Evolutionary conservation across 2,797 vertebrate genomes (phyloP).

Genomic region (Moxostoma hubbsi): DNA sequence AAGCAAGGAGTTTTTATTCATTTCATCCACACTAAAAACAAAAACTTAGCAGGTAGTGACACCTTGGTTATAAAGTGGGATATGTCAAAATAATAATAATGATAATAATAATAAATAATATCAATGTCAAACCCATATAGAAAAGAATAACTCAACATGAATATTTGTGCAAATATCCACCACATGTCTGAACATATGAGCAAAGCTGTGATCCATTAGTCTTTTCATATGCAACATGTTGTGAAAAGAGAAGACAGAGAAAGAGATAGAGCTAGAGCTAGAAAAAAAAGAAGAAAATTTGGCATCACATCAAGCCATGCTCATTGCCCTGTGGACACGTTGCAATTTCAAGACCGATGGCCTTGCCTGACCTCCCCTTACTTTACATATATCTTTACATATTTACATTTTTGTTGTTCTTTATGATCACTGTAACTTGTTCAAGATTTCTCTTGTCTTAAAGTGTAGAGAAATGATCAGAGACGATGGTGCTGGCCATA

Average conservation of each 20-base stretch:
- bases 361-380: slow-evolving; percentile 67
- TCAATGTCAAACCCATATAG: too few relatives aligned
- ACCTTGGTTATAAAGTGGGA: neutral
- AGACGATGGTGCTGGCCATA: slow-evolving; percentile 46
- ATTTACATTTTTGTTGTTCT: slow-evolving; percentile 8
- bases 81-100: too few relatives aligned
- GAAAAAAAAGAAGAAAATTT: slow-evolving; percentile 67
- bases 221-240: slow-evolving; percentile 58
- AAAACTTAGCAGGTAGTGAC: neutral
- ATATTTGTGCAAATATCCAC: slow-evolving; percentile 28
- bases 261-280: slow-evolving; percentile 43
- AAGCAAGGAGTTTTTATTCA: neutral
- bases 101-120: too few relatives aligned
- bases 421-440: slow-evolving; percentile 35
- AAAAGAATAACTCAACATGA: too few relatives aligned
- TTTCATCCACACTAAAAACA: neutral
- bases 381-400: slow-evolving; percentile 40
- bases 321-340: slow-evolving; percentile 81
- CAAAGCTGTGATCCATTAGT: slow-evolving; percentile 26
- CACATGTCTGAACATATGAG: slow-evolving; percentile 20
- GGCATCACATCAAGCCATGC: slow-evolving; percentile 75
- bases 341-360: slow-evolving; percentile 78
- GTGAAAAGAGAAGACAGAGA: slow-evolving; percentile 31
- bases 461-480: slow-evolving; percentile 76
- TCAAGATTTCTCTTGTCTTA: slow-evolving; percentile 65